Evolutionary conservation across 2,888 invertebrate species (phyloP), one percentile per base, ranked within the genome.

Genomic region (Leptopilina drosophilae): DNA sequence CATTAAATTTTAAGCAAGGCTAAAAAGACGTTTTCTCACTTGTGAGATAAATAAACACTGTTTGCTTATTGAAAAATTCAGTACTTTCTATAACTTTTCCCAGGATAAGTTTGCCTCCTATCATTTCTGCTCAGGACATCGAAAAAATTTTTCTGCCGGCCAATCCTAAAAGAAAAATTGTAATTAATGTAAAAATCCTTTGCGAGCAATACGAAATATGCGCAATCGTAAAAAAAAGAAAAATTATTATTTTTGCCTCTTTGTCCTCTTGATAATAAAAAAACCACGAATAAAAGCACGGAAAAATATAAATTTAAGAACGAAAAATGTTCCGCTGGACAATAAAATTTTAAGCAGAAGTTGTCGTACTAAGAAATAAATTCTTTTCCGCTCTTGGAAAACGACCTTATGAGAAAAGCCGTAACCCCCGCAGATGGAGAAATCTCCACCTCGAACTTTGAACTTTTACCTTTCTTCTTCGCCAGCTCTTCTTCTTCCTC

Each of bases 391-490:
- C 33, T 73, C 33, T 20, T 56, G n/a, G 14, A 9, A 56, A 73
- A 73, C 53, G 69, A 73, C 69, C 53, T 56, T 53, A 78, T 80
- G 76, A 80, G 78, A 78, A 33, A 49, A 62, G 59, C 53, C 64
- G 59, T 81, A 77, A 78, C 80, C 65, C 65, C 59, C 40, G 76
- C 64, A 77, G 64, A 79, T 77, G 77, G 77, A 77, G 76, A 77
- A 78, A 80, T 78, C 78, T 78, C 76, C 49, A 42, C 53, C 49
- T 64, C 78, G 53, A 46, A 56, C 67, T 78, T 46, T 62, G 46
- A 76, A 26, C 40, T 53, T 78, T 69, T 75, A 64, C 42, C 65
- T 76, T 78, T 49, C 76, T 78, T 65, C 49, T 75, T 64, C n/a
- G 20, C 26, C 5, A 12, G 33, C 67, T 73, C 69, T 56, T 73